These are phyloP conservation scores for Apamea monoglypha DNA, from an alignment of 2,888 invertebrate species.

Conservation along the genomic window DNA sequence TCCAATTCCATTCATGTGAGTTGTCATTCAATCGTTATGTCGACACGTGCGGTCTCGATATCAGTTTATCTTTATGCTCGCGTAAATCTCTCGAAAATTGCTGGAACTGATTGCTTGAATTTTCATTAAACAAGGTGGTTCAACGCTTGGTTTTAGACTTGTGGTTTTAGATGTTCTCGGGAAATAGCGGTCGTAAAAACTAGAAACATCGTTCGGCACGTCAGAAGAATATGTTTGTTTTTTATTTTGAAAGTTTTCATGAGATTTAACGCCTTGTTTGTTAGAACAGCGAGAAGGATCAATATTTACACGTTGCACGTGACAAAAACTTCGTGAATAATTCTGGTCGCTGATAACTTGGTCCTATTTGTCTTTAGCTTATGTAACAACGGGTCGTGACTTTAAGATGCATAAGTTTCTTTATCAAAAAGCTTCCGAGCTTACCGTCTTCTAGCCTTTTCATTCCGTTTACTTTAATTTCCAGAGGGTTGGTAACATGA, in stretches of 20 bases:
- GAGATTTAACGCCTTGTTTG: constrained; percentile 5
- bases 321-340: constrained; percentile 13
- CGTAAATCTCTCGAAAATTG: constrained; percentile 32
- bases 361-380: constrained; percentile 12
- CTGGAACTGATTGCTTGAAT: constrained; percentile 23
- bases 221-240: constrained; percentile 6
- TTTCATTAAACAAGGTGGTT: constrained; percentile 17
- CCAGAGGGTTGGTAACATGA: not conserved
- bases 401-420: not conserved
- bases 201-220: not conserved
- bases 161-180: constrained; percentile 1
- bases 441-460: not conserved
- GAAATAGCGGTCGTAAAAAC: constrained; percentile 16
- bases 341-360: constrained; percentile 6
- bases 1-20: constrained; percentile 29
- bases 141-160: constrained; percentile 20
- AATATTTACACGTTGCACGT: constrained; percentile 23
- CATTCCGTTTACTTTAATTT: not conserved
- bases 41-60: not conserved
- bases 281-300: not conserved
- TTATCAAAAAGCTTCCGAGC: not conserved
- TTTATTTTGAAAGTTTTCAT: constrained; percentile 30
- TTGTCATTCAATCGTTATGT: constrained; percentile 15
- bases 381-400: constrained; percentile 6
- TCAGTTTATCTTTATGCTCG: constrained; percentile 36